Evolutionary conservation across 2,113 vertebrate genomes (phyloP), one percentile per base, ranked within the genome.

Genomic region (Prinia subflava): DNA sequence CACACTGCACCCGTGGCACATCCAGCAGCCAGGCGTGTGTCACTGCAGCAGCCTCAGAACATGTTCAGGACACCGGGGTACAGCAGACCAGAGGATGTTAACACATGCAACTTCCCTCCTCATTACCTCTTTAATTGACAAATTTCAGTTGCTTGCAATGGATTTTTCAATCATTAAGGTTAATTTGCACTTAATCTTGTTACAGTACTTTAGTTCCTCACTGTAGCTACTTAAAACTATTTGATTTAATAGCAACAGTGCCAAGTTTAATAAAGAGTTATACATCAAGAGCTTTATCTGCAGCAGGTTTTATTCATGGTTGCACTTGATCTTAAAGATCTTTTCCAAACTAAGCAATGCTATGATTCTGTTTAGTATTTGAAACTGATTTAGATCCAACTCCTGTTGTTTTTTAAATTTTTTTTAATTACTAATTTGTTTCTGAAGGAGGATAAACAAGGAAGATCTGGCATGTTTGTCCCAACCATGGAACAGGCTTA

Each of bases 121-220:
- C 30, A 5, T 56, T 70, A 39, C 39, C 47, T 83, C 73, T 7
- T 63, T 90, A 47, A 92, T 95, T 90, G 76, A 75, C 69, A 80
- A 42, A 90, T 80, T 86, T 87, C 46, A 76, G 39, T 79, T 79
- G 86, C 82, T 87, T 49, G 73, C 78, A 67, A 24, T 35, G 81
- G 86, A 59, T 59, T 62, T 79, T 90, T 77, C 89, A 89, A 6
- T 83, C 81, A 52, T 69, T 92, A 37, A 70, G 68, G 83, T 83
- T 85, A 94, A 86, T 96, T 90, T 96, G 57, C 39, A 35, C 35
- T 83, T 96, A 90, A 95, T 93, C 93, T 92, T 70, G 87, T 93
- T 89, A 95, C 37, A 82, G 88, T 15, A 28, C 68, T 91, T 95
- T 28, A 85, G 75, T 76, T 95, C 80, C 69, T 93, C 39, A 21